Base-by-base conservation (phyloP, 2,888 invertebrate species). In the Leucophora obtusa region DNA sequence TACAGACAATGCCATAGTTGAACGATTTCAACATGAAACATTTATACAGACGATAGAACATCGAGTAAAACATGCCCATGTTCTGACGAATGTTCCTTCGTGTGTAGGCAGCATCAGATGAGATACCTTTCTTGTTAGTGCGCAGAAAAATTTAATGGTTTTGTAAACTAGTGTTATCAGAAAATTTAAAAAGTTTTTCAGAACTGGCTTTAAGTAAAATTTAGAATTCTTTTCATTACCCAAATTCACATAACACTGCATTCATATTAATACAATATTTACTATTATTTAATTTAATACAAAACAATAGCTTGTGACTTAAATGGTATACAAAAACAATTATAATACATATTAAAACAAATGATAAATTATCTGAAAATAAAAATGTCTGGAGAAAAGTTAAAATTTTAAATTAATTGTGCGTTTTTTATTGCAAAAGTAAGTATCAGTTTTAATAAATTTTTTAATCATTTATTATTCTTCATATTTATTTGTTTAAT, bases 231-330 rank as follows among this genome's bases (percentile, higher is more conserved):
- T 38, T 11, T 1, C 1, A 38, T 38, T 38, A 2, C 11, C 2
- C 14, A 38, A 38, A 4, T 14, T 38, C 11, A 1, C 38, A 38
- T 38, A 3, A 28, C 3, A 1, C 28, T 28, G 1, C 1, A 28
- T 28, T 24, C 2, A 24, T 24, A 24, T 24, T 24, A 24, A 2
- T 24, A 24, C 24, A 3, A 28, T 28, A 28, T 28, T 28, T 6
- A 28, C 4, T 38, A 38, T 38, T 11, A 38, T 47, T 47, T 47
- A 47, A 47, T 14, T 47, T 38, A 38, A 47, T 6, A 47, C 38
- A 54, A 50, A 72, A 56, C 8, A 59, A 65, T 58, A 47, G 72
- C 72, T 72, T 72, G 58, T 35, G 72, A 72, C 72, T 63, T 72
- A 63, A 71, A 60, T 38, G 24, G 21, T 60, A 72, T 63, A 54